Percentiles rank a stretch among this genome's conserved stretches.
These are phyloP conservation scores for Drosophila acutilabella DNA, from an alignment of 2,888 invertebrate species.

Conservation along the genomic window DNA sequence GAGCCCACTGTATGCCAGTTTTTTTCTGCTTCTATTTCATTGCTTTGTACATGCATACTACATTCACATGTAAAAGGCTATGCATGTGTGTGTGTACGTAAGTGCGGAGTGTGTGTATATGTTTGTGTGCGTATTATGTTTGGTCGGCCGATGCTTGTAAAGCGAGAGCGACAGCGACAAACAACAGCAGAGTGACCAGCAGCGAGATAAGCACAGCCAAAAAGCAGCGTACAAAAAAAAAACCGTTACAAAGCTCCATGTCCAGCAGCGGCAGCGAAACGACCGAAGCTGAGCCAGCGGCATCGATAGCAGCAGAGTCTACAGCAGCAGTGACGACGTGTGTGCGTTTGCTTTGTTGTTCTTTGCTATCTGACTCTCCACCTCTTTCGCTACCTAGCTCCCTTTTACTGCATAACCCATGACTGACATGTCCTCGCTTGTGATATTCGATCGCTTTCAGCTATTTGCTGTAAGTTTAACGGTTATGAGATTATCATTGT, in stretches of 20 bases:
- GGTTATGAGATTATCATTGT: too few species aligned
- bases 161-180: conserved; percentile 18
- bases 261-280: conserved; percentile 4
- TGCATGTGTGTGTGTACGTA: background rate
- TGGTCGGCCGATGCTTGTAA: conserved; percentile 35
- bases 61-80: conserved; percentile 3
- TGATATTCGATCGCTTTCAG: too few species aligned
- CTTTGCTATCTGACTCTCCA: conserved; percentile 5
- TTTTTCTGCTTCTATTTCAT: conserved; percentile 48
- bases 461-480: too few species aligned
- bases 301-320: background rate
- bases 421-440: conserved; percentile 16
- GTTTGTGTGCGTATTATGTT: conserved; percentile 44
- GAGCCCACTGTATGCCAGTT: conserved; percentile 53
- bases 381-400: background rate
- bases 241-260: conserved; percentile 27
- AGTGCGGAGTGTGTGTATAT: background rate
- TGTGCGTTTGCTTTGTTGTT: conserved; percentile 18
- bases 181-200: conserved; percentile 28
- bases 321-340: conserved; percentile 17
- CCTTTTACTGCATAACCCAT: background rate
- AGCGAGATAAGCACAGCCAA: conserved; percentile 5
- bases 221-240: conserved; percentile 8
- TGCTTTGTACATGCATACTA: conserved; percentile 30
- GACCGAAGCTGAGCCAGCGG: too few species aligned